Evolutionary conservation across 2,113 vertebrate genomes (phyloP), one percentile per base, ranked within the genome.

Genomic region (Pachycephala philippinensis): DNA sequence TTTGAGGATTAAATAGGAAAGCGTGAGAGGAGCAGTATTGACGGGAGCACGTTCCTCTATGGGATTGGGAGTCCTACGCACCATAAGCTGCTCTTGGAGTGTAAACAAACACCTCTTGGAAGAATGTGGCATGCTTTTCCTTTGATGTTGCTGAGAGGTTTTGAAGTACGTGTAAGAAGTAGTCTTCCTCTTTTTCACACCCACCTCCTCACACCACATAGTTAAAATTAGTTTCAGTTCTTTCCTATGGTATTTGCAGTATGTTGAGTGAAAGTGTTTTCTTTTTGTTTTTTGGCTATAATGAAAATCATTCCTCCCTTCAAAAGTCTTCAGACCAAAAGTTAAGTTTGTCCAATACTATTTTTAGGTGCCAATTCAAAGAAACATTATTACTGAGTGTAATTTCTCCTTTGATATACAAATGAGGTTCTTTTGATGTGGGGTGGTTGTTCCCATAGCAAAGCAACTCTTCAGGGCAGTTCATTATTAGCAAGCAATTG

Each of bases 361-460:
- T 87, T 95, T 97, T 90, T 89, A 93, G 86, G 72, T 86, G 76
- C 35, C 53, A 59, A 88, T 93, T 92, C 68, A 90, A 89, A 96
- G 80, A 71, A 93, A 80, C 64, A 14, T 84, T 80, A 81, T 75
- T 89, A 50, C 10, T 68, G 86, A 88, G 47, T 13, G 8, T 88
- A 95, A 84, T 94, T 95, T 93, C 53, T 92, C 37, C 88, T 95
- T 96, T 96, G 95, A 95, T 93, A 81, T 90, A 84, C 95, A 96
- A 90, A 97, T 92, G n/a, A 95, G 65, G 27, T 68, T 92, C 95
- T 89, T 95, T 88, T 97, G 90, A 94, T 96, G 93, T 95, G 85
- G 75, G 35, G 33, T 21, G 1, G 87, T 80, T 94, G 88, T 90
- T 96, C 85, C 68, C 76, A 49, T 90, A 84, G 76, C 72, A 87